Evolutionary conservation across 2,888 invertebrate genomes (phyloP).

Genomic region (Nebria brevicollis): DNA sequence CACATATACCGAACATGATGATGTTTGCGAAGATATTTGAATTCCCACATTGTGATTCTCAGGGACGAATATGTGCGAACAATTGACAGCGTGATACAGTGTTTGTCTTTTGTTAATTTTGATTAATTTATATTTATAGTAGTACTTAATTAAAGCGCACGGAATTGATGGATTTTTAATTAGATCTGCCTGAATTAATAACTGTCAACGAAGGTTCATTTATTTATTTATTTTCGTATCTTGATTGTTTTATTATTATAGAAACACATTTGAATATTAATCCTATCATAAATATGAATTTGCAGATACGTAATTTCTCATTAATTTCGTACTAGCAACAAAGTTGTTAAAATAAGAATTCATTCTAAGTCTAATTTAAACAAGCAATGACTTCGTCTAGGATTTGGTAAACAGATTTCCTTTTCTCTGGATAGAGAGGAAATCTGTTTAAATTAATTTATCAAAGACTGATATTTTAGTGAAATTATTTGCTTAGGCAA

Average conservation of each 20-base stretch:
- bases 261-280: not conserved
- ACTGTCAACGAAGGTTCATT: not conserved
- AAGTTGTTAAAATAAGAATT: too few relatives aligned
- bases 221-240: not conserved
- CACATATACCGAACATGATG: too few relatives aligned
- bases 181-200: not conserved
- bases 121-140: slow-evolving; percentile 1
- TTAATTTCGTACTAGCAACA: too few relatives aligned
- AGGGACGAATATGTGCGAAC: not conserved
- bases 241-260: not conserved
- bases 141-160: not conserved
- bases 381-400: too few relatives aligned
- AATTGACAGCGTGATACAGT: not conserved
- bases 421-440: too few relatives aligned
- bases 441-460: too few relatives aligned
- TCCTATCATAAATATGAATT: too few relatives aligned
- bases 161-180: not conserved
- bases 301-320: too few relatives aligned
- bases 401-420: too few relatives aligned
- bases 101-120: slow-evolving; percentile 1
- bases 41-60: not conserved
- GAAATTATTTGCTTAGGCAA: too few relatives aligned
- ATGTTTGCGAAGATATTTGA: not conserved
- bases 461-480: too few relatives aligned
- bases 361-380: too few relatives aligned